phyloP scores from a whole-genome alignment of 2,113 vertebrate species.

The Pyxicephalus adspersus region DNA sequence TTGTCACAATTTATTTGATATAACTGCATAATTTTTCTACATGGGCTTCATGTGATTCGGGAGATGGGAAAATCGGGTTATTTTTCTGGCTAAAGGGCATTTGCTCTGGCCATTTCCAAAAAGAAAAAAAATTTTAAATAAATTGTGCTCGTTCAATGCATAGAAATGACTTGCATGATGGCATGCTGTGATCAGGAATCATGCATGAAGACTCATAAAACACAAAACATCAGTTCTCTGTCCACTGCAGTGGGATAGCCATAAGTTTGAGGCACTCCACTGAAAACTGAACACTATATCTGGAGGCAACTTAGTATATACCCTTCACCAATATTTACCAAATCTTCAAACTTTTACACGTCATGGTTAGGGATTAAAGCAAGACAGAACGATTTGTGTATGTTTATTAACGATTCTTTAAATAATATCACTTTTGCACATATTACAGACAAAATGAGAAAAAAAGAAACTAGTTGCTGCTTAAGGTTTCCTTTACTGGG shows the following conservation, averaged over 20 bases:
- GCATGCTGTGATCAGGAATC: constrained; percentile 96
- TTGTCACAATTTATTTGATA: constrained; percentile 83
- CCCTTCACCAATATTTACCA: constrained; percentile 70
- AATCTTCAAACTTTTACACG: constrained; percentile 67
- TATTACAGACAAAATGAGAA: constrained; percentile 58
- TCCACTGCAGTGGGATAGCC: constrained; percentile 78
- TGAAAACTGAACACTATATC: constrained; percentile 70
- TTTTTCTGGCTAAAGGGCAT: constrained; percentile 82
- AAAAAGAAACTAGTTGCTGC: constrained; percentile 70
- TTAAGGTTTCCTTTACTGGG: constrained; percentile 72
- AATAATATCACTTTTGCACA: constrained; percentile 71
- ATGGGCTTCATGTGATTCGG: constrained; percentile 87
- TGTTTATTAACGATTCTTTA: constrained; percentile 69
- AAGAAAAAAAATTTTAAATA: constrained; percentile 63
- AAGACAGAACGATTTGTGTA: constrained; percentile 62
- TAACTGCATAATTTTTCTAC: constrained; percentile 81
- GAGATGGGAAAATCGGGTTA: constrained; percentile 77
- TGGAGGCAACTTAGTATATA: constrained; percentile 65
- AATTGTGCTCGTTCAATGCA: constrained; percentile 90
- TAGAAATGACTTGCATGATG: constrained; percentile 95
- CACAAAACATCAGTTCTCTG: constrained; percentile 80
- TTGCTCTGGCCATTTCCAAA: constrained; percentile 79
- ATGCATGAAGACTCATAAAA: constrained; percentile 94
- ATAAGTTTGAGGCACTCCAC: constrained; percentile 78
- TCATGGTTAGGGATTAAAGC: constrained; percentile 67